These are phyloP conservation scores for Andrena fulva DNA, from an alignment of 2,888 invertebrate species.

Conservation along the genomic window DNA sequence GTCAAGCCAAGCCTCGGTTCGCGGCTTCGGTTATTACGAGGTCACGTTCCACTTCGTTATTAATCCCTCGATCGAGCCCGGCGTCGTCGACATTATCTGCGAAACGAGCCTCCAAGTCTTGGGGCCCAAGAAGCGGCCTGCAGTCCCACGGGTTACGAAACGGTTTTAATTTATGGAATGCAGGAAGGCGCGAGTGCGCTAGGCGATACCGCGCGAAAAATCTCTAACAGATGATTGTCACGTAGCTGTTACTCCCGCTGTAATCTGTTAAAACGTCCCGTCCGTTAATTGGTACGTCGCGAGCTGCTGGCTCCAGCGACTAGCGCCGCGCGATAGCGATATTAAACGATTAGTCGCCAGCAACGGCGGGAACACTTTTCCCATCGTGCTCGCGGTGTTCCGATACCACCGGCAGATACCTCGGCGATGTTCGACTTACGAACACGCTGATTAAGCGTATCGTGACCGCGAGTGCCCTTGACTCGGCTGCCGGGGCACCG, in stretches of 20 bases:
- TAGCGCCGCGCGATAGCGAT: slow-evolving; percentile 41
- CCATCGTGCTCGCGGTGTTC: slow-evolving; percentile 34
- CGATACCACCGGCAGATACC: slow-evolving; percentile 47
- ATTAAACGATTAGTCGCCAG: slow-evolving; percentile 58
- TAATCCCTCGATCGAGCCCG: slow-evolving; percentile 41
- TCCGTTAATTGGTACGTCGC: slow-evolving; percentile 62
- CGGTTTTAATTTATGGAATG: slow-evolving; percentile 51
- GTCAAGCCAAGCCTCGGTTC: slow-evolving; percentile 28
- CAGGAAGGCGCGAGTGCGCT: slow-evolving; percentile 11
- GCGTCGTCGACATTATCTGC: slow-evolving; percentile 37
- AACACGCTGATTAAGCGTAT: slow-evolving; percentile 50
- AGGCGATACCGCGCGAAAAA: slow-evolving; percentile 48
- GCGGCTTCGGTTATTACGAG: slow-evolving; percentile 45
- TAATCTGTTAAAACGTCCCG: slow-evolving; percentile 54
- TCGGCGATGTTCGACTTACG: slow-evolving; percentile 46
- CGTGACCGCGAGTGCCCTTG: slow-evolving; percentile 63
- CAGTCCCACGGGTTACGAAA: slow-evolving; percentile 40
- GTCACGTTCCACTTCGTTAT: slow-evolving; percentile 59
- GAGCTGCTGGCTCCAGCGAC: slow-evolving; percentile 36
- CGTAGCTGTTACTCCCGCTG: slow-evolving; percentile 28
- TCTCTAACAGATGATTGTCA: slow-evolving; percentile 44
- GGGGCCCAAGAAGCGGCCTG: not conserved
- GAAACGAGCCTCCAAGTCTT: not conserved
- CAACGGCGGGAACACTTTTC: slow-evolving; percentile 48
- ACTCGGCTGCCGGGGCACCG: slow-evolving; percentile 40